A percentile compares a stretch with the other conserved stretches of the same genome.
These are phyloP conservation scores for Talpa occidentalis DNA, from an alignment of 2,113 vertebrate genomes.

Conservation along the genomic window DNA sequence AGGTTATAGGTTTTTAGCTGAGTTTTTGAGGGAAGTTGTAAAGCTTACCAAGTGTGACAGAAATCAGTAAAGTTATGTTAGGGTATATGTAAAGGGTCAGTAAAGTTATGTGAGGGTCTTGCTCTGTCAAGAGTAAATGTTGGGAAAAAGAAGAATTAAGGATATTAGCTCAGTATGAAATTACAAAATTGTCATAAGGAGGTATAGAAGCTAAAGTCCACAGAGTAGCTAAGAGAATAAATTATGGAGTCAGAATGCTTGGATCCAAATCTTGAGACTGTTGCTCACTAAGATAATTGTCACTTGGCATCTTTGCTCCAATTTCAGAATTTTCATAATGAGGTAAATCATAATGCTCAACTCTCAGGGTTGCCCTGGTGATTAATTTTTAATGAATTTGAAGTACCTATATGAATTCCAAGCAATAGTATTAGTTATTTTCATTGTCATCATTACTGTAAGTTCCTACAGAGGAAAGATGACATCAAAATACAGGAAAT, in stretches of 20 bases:
- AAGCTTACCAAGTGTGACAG: neutral
- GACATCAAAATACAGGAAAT: neutral
- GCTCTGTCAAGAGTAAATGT: neutral
- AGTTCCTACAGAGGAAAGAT: neutral
- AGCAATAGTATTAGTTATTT: neutral
- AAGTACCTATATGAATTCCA: neutral
- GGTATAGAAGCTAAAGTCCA: no score
- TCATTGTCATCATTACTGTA: neutral
- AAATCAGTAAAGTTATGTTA: neutral
- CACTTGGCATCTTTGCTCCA: neutral
- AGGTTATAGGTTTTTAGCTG: neutral
- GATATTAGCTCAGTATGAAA: neutral
- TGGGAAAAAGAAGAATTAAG: neutral
- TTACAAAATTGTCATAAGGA: neutral
- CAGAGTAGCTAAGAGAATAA: neutral
- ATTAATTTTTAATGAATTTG: neutral
- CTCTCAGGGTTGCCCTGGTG: neutral
- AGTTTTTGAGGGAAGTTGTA: neutral
- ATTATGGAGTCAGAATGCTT: neutral
- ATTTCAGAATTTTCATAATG: neutral
- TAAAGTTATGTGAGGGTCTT: neutral
- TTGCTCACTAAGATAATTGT: neutral
- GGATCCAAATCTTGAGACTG: neutral
- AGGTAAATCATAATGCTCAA: neutral
- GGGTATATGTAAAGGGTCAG: no score